Evolutionary conservation across 2,888 invertebrate genomes (phyloP).

Genomic region (Drosophila rubida): DNA sequence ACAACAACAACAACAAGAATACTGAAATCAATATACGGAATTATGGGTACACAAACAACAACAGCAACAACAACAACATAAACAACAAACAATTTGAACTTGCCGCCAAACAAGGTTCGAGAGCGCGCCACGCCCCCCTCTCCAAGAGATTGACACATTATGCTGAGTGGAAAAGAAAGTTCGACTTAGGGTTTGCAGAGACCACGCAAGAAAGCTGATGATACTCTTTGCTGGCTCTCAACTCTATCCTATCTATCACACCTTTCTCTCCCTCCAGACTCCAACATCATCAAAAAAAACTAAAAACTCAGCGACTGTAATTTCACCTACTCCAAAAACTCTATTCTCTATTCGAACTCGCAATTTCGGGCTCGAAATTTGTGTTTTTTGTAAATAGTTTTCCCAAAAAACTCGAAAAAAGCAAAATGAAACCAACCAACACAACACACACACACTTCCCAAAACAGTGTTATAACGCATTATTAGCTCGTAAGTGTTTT

Average conservation of each 20-base stretch:
- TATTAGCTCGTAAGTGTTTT: conserved; percentile 83
- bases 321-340: conserved; percentile 32
- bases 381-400: conserved; percentile 81
- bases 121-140: conserved; percentile 43
- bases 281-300: not conserved
- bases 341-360: conserved; percentile 41
- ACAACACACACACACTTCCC: conserved; percentile 33
- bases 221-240: conserved; percentile 2
- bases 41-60: conserved; percentile 38
- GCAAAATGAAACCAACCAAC: conserved; percentile 37
- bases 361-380: conserved; percentile 53
- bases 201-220: conserved; percentile 29
- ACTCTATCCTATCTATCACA: conserved; percentile 17
- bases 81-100: conserved; percentile 14
- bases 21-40: conserved; percentile 51
- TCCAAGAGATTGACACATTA: conserved; percentile 15
- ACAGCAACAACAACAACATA: conserved; percentile 6
- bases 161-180: conserved; percentile 55
- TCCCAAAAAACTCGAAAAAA: conserved; percentile 41
- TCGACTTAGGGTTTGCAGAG: conserved; percentile 54
- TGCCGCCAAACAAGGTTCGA: conserved; percentile 17
- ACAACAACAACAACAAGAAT: conserved; percentile 42
- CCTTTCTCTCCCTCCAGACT: conserved; percentile 15
- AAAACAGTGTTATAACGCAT: conserved; percentile 81
- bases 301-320: conserved; percentile 65